phyloP scores from a whole-genome alignment of 2,888 invertebrate genomes.

The Rhagium mordax region DNA sequence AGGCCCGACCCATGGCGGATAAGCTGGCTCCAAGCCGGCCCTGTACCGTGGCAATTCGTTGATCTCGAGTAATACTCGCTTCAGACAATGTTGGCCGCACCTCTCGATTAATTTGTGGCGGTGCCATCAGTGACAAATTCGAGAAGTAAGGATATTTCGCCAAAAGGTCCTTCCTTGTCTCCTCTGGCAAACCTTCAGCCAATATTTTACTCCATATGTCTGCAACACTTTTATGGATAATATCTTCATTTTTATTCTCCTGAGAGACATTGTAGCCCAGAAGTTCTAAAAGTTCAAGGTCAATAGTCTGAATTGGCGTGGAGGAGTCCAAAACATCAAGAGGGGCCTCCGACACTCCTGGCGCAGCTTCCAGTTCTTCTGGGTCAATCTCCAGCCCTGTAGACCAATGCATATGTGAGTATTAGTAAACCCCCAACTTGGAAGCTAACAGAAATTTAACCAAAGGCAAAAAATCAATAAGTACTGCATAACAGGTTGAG shows the following conservation, averaged over 20 bases:
- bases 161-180: not conserved
- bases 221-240: slow-evolving; percentile 3
- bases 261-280: not conserved
- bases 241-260: not conserved
- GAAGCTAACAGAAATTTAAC: too few species aligned
- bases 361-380: not conserved
- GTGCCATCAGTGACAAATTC: not conserved
- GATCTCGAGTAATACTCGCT: slow-evolving; percentile 7
- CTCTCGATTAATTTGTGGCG: slow-evolving; percentile 3
- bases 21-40: not conserved
- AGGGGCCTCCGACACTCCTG: not conserved
- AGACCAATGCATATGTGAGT: too few species aligned
- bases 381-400: not conserved
- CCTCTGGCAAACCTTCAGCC: not conserved
- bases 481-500: too few species aligned
- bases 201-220: slow-evolving; percentile 1
- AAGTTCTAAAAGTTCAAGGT: not conserved
- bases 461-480: too few species aligned
- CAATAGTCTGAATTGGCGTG: not conserved
- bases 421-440: too few species aligned
- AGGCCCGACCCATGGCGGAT: not conserved
- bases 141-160: not conserved
- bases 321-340: slow-evolving; percentile 3
- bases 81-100: slow-evolving; percentile 5
- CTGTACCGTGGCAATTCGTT: not conserved